phyloP scores from a whole-genome alignment of 2,113 vertebrate species.

The Gobio gobio region DNA sequence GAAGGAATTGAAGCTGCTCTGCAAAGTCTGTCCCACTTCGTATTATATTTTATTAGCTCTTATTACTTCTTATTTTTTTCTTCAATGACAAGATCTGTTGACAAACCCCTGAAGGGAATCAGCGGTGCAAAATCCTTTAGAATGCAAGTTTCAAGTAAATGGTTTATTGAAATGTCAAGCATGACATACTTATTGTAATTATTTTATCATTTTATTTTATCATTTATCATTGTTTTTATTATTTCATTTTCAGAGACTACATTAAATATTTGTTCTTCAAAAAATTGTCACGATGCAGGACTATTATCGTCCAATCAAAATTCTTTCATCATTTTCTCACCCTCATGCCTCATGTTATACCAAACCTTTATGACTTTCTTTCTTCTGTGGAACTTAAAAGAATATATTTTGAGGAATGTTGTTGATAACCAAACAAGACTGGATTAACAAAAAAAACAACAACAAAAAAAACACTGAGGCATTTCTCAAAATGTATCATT shows the following conservation, averaged over 20 bases:
- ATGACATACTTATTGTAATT: background rate
- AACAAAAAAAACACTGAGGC: background rate
- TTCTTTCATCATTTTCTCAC: background rate
- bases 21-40: background rate
- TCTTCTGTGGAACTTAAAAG: background rate
- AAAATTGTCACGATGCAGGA: background rate
- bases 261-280: background rate
- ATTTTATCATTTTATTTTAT: background rate
- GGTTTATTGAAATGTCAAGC: background rate
- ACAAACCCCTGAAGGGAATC: background rate
- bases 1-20: background rate
- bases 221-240: background rate
- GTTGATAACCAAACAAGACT: background rate
- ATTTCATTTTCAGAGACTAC: background rate
- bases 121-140: background rate
- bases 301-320: background rate
- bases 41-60: no score
- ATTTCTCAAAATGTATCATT: no score
- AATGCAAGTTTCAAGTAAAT: background rate
- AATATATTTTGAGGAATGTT: background rate
- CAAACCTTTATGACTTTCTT: background rate
- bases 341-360: background rate
- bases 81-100: background rate
- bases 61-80: background rate
- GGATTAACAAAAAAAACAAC: no score